Conservation (phyloP, 2,113 vertebrate species). For the Tupaia tana region DNA sequence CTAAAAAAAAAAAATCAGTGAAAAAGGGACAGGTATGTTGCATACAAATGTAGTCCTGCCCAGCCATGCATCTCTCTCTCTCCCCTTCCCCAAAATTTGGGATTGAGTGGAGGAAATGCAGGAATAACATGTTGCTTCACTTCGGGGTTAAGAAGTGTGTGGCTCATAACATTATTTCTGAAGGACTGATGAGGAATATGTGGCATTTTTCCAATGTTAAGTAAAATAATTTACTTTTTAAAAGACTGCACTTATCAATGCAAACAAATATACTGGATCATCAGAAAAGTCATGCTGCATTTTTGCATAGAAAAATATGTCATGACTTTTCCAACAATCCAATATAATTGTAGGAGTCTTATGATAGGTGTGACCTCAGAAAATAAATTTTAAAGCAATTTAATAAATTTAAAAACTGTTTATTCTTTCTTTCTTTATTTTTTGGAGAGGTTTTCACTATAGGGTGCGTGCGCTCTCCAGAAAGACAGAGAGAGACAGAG, state of each 20-base stretch:
- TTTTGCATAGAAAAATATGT: too few species aligned
- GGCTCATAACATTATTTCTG: neutral
- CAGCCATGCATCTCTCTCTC: neutral
- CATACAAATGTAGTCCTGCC: neutral
- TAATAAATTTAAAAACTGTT: neutral
- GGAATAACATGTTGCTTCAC: neutral
- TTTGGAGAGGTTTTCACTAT: too few species aligned
- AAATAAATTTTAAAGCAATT: slow-evolving; percentile 36
- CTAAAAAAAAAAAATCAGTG: neutral
- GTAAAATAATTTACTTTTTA: neutral
- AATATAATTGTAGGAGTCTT: neutral
- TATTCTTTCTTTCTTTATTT: neutral
- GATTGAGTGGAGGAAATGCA: neutral
- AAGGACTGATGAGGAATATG: neutral
- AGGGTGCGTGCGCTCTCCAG: too few species aligned
- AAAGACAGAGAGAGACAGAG: too few species aligned
- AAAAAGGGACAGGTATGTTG: neutral
- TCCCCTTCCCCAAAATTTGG: neutral
- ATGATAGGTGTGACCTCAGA: neutral
- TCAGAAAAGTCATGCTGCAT: too few species aligned
- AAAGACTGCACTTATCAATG: neutral
- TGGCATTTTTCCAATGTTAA: slow-evolving; percentile 13
- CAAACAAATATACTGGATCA: neutral
- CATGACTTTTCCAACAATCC: too few species aligned
- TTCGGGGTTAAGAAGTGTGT: neutral